Base-by-base conservation (phyloP, 2,113 vertebrate species). In the Nesogale talazaci region DNA sequence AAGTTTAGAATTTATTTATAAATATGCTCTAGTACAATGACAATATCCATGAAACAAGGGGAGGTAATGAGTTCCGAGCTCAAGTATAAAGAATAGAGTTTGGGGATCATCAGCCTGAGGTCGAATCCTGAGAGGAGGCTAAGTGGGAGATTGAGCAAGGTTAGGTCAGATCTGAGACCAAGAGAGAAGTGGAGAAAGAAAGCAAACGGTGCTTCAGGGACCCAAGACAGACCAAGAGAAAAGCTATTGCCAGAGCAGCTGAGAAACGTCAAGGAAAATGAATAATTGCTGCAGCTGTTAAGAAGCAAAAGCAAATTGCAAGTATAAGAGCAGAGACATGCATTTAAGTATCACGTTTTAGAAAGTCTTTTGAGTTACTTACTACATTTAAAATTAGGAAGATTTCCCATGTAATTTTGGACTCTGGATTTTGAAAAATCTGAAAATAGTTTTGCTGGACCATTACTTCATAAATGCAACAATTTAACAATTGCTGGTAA, bases 101-200 rank as follows among this genome's bases (percentile, higher is more conserved):
- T 77, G 90, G 75, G 25, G 16, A 36, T 93, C 42, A 83, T 76
- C 23, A 42, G 9, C 31, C 20, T 72, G 38, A 77, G 31, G 25
- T 85, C 65, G 65, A 70, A 72, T 38, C 38, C 70, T 83, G 59
- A 86, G 59, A 86, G 31, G 65, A 91, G 38, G 23, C 80, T 81
- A 34, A 6, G 59, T 72, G 11, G 92, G 34, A 77, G 38, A 46
- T 67, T 25, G 17, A 11, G 67, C 86, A 86, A 75, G 42, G 1
- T 87, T 89, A 92, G 40, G 27, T 84, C 70, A 76, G 27, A 83
- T 88, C 61, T 92, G 40, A 93, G 75, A 85, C 25, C 25, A 83
- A 74, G 17, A 52, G 69, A n/a, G 40, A 88, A 22, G 46, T 86
- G 22, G 31, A 88, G 52, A 72, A 52, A 31, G 36, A 91, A 85